phyloP scores from a whole-genome alignment of 2,113 vertebrate genomes.

The Spea multiplicata region DNA sequence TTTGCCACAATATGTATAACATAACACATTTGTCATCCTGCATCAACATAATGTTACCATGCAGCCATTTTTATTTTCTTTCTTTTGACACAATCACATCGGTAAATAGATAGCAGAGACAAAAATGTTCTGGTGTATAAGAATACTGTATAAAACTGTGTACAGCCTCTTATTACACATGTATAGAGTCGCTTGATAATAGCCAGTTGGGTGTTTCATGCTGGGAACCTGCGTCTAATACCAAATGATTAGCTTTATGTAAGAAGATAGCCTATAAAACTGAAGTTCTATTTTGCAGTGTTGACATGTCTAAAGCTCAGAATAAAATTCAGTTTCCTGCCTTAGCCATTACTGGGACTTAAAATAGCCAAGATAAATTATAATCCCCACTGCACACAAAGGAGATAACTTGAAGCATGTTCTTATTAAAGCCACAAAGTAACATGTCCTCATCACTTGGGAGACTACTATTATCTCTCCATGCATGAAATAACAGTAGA shows the following conservation, averaged over 20 bases:
- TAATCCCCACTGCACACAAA: conserved; percentile 77
- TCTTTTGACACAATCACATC: not conserved
- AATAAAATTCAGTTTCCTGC: conserved; percentile 93
- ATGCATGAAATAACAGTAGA: not conserved
- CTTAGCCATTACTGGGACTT: conserved; percentile 86
- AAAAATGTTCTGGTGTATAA: not conserved
- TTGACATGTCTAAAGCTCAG: conserved; percentile 84
- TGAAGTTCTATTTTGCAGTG: conserved; percentile 76
- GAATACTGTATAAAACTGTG: not conserved
- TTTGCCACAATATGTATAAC: no score
- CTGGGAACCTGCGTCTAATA: conserved; percentile 54
- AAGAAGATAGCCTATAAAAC: conserved; percentile 75
- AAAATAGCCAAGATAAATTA: conserved; percentile 93
- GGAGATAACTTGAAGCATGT: conserved; percentile 72
- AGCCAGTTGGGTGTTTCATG: conserved; percentile 47
- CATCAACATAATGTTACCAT: no score
- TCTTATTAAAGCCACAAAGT: conserved; percentile 72
- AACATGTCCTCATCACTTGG: conserved; percentile 67
- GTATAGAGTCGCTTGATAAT: conserved; percentile 56
- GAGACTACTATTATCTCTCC: conserved; percentile 57
- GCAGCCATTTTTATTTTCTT: no score
- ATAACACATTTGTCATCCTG: no score
- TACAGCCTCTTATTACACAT: conserved; percentile 50
- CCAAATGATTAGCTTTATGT: conserved; percentile 68
- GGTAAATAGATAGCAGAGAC: not conserved